These are phyloP conservation scores for Aphelinus certus DNA, from an alignment of 1,140 invertebrate genomes.

Conservation along the genomic window DNA sequence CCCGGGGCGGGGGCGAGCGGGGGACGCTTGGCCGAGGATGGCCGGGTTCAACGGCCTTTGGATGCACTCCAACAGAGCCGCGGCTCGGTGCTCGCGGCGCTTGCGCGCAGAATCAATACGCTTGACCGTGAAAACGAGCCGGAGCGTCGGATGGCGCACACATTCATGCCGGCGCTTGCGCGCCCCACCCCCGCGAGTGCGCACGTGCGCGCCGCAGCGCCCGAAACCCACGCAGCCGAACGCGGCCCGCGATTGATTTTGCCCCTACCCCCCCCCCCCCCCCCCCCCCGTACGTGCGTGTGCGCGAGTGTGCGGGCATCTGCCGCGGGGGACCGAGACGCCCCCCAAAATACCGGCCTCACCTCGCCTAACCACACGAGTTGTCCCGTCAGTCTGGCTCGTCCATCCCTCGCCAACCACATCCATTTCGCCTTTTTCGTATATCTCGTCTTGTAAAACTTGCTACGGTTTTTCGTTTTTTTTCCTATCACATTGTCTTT, in stretches of 20 bases:
- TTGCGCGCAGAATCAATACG: slow-evolving; percentile 61
- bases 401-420: neutral
- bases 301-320: neutral
- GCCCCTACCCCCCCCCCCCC: slow-evolving; percentile 1
- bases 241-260: neutral
- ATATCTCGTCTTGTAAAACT: too few relatives aligned
- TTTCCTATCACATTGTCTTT: too few relatives aligned
- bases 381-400: neutral
- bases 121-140: slow-evolving; percentile 66
- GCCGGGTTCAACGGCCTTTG: slow-evolving; percentile 62
- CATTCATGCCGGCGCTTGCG: slow-evolving; percentile 9
- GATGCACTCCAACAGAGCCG: slow-evolving; percentile 64
- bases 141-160: slow-evolving; percentile 45
- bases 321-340: neutral
- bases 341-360: too few relatives aligned
- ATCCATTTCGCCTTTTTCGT: neutral
- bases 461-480: too few relatives aligned
- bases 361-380: too few relatives aligned
- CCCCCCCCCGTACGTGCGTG: neutral
- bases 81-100: slow-evolving; percentile 33
- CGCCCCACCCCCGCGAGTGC: slow-evolving; percentile 15
- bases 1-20: slow-evolving; percentile 29
- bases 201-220: neutral
- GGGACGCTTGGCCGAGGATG: slow-evolving; percentile 33
- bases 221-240: slow-evolving; percentile 2